Base-by-base conservation (phyloP, 2,888 invertebrate species). In the Isotomurus palustris region DNA sequence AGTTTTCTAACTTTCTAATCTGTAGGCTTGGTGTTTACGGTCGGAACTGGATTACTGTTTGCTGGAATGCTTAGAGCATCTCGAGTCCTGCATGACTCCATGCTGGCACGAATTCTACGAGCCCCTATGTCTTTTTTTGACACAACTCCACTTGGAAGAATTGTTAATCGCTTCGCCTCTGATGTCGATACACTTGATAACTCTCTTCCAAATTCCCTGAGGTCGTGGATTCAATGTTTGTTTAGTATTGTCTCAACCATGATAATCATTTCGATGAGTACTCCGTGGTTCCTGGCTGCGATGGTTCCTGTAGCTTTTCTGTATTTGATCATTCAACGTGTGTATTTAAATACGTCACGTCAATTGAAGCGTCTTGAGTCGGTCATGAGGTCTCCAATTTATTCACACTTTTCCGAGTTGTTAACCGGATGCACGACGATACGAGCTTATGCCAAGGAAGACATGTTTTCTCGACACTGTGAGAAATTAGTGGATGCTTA, bases 201-300 rank as follows among this genome's bases (percentile, higher is more conserved):
- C 32, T 51, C 61, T 32, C 56, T 73, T 40, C 57, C 64, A 21
- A 53, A 56, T 27, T 56, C 64, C 43, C 43, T 64, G 25, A 49
- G 66, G 4, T 63, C 51, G 25, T 32, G 56, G 19, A 36, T 61
- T 56, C 36, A 61, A 59, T 36, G 56, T 63, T 43, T 14, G 47
- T 52, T 22, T 25, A 19, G 22, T 29, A 24, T 66, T 27, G 12
- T 68, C 1, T 53, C 63, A 17, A 62, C 65, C 2, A 27, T 68
- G 3, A 90, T 90, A 55, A 89, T 94, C 63, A 91, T 94, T 77
- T 87, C 88, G 78, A 82, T 82, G 72, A 88, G 91, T 67, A 92
- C 92, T 49, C 90, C 90, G 3, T 80, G 85, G 72, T 91, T 94
- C 76, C 73, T 88, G 72, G 80, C 82, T 47, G 84, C 91, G 57